Conservation (phyloP, 2,113 vertebrate species). For the Eupsittula cactorum region DNA sequence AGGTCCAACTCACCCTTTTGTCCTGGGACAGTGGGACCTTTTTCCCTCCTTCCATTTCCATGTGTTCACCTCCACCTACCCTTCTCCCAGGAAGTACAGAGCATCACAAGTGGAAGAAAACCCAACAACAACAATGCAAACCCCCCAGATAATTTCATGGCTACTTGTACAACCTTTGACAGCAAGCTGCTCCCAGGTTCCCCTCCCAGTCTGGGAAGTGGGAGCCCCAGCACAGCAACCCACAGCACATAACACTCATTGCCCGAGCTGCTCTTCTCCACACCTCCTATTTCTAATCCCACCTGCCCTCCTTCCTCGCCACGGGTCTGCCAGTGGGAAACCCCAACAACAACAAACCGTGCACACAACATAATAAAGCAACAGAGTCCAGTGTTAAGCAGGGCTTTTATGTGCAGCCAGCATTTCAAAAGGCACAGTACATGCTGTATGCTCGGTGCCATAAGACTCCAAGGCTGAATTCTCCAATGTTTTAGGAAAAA, state of each 20-base stretch:
- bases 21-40: background rate
- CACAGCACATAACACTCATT: background rate
- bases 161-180: background rate
- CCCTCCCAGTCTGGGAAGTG: background rate
- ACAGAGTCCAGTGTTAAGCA: background rate
- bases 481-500: constrained; percentile 66
- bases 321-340: background rate
- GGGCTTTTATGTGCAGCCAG: constrained; percentile 49
- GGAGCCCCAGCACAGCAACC: background rate
- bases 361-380: constrained; percentile 25
- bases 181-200: background rate
- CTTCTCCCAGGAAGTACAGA: background rate
- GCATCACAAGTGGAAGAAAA: background rate
- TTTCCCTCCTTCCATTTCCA: background rate
- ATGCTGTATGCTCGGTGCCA: constrained; percentile 25
- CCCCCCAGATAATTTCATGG: background rate
- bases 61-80: background rate
- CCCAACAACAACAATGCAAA: background rate
- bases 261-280: background rate
- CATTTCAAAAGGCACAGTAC: constrained; percentile 53
- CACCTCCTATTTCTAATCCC: background rate
- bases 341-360: background rate
- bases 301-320: background rate
- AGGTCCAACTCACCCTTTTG: background rate
- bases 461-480: constrained; percentile 44